A percentile compares a stretch with the other conserved stretches of the same genome.
Evolutionary conservation across 2,113 vertebrate species (phyloP).

Genomic region (Benitochromis conjunctus): DNA sequence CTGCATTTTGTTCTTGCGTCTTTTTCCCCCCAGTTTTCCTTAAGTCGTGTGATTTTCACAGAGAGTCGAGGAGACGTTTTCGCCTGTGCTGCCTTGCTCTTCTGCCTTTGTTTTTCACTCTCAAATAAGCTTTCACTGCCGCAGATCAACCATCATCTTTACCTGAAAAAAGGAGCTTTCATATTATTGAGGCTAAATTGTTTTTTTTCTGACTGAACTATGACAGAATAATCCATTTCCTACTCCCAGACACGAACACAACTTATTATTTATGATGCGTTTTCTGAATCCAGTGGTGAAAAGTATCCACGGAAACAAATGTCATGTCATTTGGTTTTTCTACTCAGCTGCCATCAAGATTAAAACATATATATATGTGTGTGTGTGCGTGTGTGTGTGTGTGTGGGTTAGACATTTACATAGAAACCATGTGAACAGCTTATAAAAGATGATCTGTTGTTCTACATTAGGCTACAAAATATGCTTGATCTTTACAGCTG

Average conservation of each 20-base stretch:
- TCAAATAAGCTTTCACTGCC: not conserved
- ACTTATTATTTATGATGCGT: not conserved
- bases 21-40: not conserved
- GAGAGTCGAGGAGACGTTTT: slow-evolving; percentile 8
- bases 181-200: not conserved
- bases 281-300: not conserved
- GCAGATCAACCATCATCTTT: not conserved
- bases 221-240: not conserved
- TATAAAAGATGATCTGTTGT: not conserved
- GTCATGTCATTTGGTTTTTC: not conserved
- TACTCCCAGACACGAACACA: not conserved
- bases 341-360: not conserved
- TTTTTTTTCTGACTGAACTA: not conserved
- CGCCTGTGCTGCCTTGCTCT: not conserved
- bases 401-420: not conserved
- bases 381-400: not conserved
- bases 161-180: not conserved
- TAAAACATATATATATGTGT: not conserved
- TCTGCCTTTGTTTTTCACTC: not conserved
- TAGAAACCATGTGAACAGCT: not conserved
- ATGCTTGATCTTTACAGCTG: not conserved
- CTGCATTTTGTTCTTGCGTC: not conserved
- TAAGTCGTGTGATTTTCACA: not conserved
- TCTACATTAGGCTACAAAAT: not conserved
- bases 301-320: not conserved